Percentiles rank a stretch among this genome's conserved stretches.
Conservation (phyloP, 37 sponge, comb jelly and placozoan genomes). For the Hormiphora californensis region DNA sequence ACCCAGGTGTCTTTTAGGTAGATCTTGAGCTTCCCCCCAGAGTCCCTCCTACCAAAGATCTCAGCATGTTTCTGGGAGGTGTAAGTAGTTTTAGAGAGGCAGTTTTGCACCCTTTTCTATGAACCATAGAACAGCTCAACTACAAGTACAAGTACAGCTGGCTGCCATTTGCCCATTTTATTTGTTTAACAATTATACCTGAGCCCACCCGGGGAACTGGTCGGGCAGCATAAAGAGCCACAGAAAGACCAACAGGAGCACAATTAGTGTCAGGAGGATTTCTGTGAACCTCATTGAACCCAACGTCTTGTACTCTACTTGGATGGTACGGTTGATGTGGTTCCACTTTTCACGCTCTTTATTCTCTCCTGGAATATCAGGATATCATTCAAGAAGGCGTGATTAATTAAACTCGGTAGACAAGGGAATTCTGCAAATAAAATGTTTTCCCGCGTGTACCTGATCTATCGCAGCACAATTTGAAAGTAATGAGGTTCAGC, state of each 20-base stretch:
- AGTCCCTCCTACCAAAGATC: neutral
- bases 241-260: conserved; percentile 67
- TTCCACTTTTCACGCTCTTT: neutral
- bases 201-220: conserved; percentile 63
- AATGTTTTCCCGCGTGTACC: neutral
- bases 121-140: neutral
- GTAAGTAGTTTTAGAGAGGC: neutral
- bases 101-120: neutral
- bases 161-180: neutral
- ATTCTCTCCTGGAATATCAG: neutral
- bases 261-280: conserved; percentile 61
- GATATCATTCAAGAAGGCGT: neutral
- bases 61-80: neutral
- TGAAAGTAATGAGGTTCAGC: neutral
- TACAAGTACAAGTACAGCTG: neutral
- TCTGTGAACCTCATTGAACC: conserved; percentile 76
- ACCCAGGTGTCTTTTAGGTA: conserved; percentile 72
- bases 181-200: no score
- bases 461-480: neutral
- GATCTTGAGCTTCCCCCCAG: neutral
- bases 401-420: no score
- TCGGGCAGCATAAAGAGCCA: conserved; percentile 77
- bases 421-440: no score
- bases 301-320: conserved; percentile 66
- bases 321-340: conserved; percentile 59